Evolutionary conservation across 2,797 vertebrate genomes (phyloP).

Genomic region (Leptoclinus maculatus): DNA sequence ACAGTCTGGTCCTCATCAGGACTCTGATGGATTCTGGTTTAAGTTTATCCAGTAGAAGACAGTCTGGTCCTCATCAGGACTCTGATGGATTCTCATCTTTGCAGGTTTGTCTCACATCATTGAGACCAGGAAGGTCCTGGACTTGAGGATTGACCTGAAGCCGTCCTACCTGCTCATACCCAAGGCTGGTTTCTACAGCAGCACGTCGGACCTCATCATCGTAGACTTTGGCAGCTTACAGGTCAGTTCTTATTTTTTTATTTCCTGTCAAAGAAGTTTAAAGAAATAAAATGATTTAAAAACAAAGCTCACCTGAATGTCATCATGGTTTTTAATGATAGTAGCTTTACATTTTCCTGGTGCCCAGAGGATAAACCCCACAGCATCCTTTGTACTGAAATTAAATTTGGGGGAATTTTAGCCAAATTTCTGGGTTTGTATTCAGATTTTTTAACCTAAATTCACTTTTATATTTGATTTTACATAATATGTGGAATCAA

Average conservation of each 20-base stretch:
- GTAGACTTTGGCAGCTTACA: constrained; percentile 94
- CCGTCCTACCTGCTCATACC: constrained; percentile 95
- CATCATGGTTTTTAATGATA: no score
- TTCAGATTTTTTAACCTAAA: no score
- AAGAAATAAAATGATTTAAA: no score
- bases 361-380: no score
- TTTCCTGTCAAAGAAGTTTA: neutral
- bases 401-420: no score
- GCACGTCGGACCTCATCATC: constrained; percentile 88
- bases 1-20: neutral
- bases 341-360: no score
- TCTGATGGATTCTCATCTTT: constrained; percentile 13
- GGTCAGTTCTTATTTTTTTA: constrained; percentile 41
- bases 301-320: no score
- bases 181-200: constrained; percentile 88
- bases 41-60: neutral
- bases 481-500: no score
- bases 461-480: no score
- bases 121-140: constrained; percentile 93
- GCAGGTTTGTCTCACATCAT: constrained; percentile 94
- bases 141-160: constrained; percentile 91
- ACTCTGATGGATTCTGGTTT: neutral
- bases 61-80: neutral
- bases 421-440: no score
- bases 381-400: no score